Conservation (phyloP, 1,140 invertebrate species). For the Mamestra configurata region DNA sequence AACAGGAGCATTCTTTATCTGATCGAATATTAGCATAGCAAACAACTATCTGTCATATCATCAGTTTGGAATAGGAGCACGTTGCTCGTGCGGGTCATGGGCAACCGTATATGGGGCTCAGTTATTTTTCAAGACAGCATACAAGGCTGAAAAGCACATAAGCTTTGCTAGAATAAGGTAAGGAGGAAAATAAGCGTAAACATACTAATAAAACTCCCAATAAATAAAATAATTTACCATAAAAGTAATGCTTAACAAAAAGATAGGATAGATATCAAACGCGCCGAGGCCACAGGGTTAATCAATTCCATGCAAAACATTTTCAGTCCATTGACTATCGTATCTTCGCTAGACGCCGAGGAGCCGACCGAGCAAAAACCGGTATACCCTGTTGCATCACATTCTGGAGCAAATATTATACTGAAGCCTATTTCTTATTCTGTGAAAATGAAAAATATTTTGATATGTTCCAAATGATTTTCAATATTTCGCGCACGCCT, state of each 20-base stretch:
- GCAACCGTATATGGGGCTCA: neutral
- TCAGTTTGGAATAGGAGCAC: slow-evolving; percentile 33
- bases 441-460: neutral
- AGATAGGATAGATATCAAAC: slow-evolving; percentile 50
- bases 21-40: slow-evolving; percentile 54
- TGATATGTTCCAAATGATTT: slow-evolving; percentile 14
- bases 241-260: slow-evolving; percentile 12
- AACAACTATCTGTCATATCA: slow-evolving; percentile 48
- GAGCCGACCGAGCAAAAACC: slow-evolving; percentile 78
- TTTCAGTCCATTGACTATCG: slow-evolving; percentile 73
- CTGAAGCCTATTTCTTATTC: neutral
- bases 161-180: neutral
- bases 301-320: slow-evolving; percentile 74
- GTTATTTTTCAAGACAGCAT: slow-evolving; percentile 11
- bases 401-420: slow-evolving; percentile 63
- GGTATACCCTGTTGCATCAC: slow-evolving; percentile 77
- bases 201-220: neutral
- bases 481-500: slow-evolving; percentile 54
- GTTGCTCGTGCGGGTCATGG: slow-evolving; percentile 3
- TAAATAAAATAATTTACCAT: slow-evolving; percentile 23
- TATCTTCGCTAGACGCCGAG: slow-evolving; percentile 75
- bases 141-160: neutral
- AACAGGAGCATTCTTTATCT: slow-evolving; percentile 68
- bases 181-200: neutral
- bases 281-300: slow-evolving; percentile 58